Conservation (phyloP, 2,797 vertebrate species). For the Eupleurogrammus muticus region DNA sequence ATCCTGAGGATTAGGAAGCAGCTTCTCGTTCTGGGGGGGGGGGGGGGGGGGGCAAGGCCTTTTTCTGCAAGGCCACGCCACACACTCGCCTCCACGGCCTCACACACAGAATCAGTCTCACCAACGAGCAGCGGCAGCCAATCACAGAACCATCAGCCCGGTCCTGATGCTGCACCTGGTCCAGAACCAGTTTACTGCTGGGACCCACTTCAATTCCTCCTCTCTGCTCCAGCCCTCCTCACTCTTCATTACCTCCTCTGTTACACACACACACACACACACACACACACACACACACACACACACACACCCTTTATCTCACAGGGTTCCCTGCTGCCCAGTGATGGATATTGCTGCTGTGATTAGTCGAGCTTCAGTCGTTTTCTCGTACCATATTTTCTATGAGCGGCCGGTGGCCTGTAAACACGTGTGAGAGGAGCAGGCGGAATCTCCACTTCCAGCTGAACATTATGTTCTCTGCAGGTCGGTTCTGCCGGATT, state of each 20-base stretch:
- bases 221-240: conserved; percentile 33
- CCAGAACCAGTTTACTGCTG: conserved; percentile 51
- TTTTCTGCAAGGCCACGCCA: conserved; percentile 60
- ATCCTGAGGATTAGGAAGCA: conserved; percentile 71
- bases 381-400: conserved; percentile 79
- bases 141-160: conserved; percentile 80
- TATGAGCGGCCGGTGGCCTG: conserved; percentile 68
- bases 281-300: too few species aligned
- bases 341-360: conserved; percentile 79
- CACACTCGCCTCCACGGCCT: conserved; percentile 61
- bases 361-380: conserved; percentile 82
- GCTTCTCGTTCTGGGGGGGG: conserved; percentile 51
- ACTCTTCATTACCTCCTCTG: conserved; percentile 68
- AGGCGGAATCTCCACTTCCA: too few species aligned
- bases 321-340: conserved; percentile 61
- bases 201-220: conserved; percentile 36
- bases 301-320: conserved; percentile 56
- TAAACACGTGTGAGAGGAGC: conserved; percentile 41
- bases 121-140: conserved; percentile 77
- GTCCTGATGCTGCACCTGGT: conserved; percentile 55
- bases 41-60: conserved; percentile 65
- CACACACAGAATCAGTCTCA: conserved; percentile 76
- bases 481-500: too few species aligned
- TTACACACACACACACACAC: too few species aligned
- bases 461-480: too few species aligned